phyloP scores from a whole-genome alignment of 2,113 vertebrate genomes.

The Psophia crepitans region DNA sequence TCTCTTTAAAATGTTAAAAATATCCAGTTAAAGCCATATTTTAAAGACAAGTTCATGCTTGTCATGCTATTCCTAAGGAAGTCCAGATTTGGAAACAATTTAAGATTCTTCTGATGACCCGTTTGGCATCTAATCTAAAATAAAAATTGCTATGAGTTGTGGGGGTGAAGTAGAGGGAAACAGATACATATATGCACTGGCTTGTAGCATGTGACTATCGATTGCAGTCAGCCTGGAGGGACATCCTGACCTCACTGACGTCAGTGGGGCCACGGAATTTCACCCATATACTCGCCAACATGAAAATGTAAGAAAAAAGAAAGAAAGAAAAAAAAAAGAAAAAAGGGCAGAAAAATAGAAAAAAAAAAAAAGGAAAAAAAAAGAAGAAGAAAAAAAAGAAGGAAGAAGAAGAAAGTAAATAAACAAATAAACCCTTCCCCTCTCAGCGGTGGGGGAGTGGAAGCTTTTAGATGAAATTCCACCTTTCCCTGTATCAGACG shows the following conservation, averaged over 20 bases:
- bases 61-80: not conserved
- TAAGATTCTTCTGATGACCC: not conserved
- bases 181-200: not conserved
- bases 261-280: not conserved
- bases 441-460: not conserved
- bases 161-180: not conserved
- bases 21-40: not conserved
- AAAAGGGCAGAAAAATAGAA: no score
- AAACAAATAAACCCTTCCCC: not conserved
- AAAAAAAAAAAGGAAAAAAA: fast-evolving
- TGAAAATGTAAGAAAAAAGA: not conserved
- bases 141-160: not conserved
- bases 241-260: not conserved
- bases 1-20: not conserved
- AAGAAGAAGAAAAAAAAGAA: fast-evolving
- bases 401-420: fast-evolving
- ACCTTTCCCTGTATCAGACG: not conserved
- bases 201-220: not conserved
- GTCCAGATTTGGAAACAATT: not conserved
- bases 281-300: not conserved
- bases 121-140: not conserved
- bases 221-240: not conserved
- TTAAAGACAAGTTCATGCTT: not conserved
- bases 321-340: fast-evolving
- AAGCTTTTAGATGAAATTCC: not conserved